phyloP scores from a whole-genome alignment of 2,888 invertebrate genomes.

The Lymantria dispar region DNA sequence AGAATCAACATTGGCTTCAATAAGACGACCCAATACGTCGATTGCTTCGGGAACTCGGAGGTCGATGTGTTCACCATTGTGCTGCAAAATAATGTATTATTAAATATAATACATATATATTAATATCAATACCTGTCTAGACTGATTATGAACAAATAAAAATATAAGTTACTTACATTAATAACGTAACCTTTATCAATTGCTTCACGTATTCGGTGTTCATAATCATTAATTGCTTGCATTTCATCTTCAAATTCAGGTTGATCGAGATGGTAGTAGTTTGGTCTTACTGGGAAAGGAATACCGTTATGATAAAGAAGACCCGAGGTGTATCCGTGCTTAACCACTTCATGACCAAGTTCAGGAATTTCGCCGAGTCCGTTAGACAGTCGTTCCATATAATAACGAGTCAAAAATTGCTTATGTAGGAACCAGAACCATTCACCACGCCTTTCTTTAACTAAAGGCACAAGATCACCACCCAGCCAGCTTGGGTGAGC shows the following conservation, averaged over 20 bases:
- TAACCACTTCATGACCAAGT: conserved; percentile 77
- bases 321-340: conserved; percentile 84
- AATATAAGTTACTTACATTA: conserved; percentile 46
- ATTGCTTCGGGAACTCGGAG: conserved; percentile 84
- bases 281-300: conserved; percentile 84
- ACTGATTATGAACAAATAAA: neutral
- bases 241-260: conserved; percentile 66
- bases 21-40: conserved; percentile 84
- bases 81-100: conserved; percentile 33
- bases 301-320: conserved; percentile 85
- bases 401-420: conserved; percentile 87
- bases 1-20: conserved; percentile 85
- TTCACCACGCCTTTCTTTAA: conserved; percentile 84
- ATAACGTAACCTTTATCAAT: conserved; percentile 82
- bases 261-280: conserved; percentile 76
- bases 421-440: conserved; percentile 83
- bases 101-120: neutral
- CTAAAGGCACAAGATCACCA: conserved; percentile 72
- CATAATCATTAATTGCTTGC: conserved; percentile 71
- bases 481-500: conserved; percentile 86
- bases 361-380: conserved; percentile 85
- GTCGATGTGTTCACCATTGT: conserved; percentile 78
- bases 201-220: conserved; percentile 81
- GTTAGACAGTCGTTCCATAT: conserved; percentile 88
- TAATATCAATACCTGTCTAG: neutral